Percentiles rank a stretch among this genome's conserved stretches.
phyloP scores from a whole-genome alignment of 37 sponge, comb jelly and placozoan genomes.

The Halisarca cf. caerulea region DNA sequence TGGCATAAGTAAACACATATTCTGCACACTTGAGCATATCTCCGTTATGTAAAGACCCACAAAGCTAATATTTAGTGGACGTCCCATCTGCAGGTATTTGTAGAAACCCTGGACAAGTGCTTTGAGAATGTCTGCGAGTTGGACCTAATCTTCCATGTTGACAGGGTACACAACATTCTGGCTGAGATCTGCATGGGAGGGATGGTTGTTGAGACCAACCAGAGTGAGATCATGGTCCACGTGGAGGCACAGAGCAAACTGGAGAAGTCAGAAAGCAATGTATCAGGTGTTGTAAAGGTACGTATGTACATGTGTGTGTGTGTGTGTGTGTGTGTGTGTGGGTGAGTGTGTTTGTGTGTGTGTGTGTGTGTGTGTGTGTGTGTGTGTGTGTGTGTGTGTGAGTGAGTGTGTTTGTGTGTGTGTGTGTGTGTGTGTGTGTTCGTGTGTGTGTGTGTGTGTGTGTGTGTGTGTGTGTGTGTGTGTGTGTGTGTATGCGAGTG shows the following conservation, averaged over 20 bases:
- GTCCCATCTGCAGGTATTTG: conserved; percentile 85
- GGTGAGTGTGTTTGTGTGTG: too few species aligned
- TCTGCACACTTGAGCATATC: too few species aligned
- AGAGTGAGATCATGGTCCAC: conserved; percentile 87
- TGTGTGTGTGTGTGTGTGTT: too few species aligned
- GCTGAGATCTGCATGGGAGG: conserved; percentile 99
- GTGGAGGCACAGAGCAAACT: conserved; percentile 88
- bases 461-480: too few species aligned
- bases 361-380: too few species aligned
- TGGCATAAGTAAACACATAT: too few species aligned
- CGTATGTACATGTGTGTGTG: neutral
- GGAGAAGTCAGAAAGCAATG: conserved; percentile 87
- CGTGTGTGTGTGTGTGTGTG: too few species aligned
- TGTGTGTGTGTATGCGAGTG: too few species aligned
- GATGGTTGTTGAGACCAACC: conserved; percentile 98
- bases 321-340: too few species aligned
- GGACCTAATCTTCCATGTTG: conserved; percentile 99
- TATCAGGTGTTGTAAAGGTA: conserved; percentile 68
- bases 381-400: too few species aligned
- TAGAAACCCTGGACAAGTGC: conserved; percentile 95
- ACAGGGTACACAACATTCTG: conserved; percentile 92
- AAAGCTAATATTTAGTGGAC: neutral
- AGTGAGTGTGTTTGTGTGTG: too few species aligned
- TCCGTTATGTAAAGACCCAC: too few species aligned
- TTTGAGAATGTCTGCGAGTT: conserved; percentile 99